Conservation (phyloP, 2,797 vertebrate species). For the Aplochiton taeniatus region DNA sequence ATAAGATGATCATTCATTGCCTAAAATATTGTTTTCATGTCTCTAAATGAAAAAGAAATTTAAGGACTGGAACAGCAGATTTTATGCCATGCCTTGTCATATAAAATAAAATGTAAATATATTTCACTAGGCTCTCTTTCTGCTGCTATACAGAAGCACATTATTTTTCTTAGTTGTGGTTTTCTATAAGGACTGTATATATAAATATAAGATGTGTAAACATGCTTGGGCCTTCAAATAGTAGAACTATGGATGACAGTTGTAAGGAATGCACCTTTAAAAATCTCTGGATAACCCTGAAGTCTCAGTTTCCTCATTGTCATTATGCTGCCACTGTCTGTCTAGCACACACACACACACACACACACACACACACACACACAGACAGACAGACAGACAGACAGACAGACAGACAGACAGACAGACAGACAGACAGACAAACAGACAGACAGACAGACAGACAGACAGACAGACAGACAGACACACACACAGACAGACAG, state of each 20-base stretch:
- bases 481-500: too few relatives aligned
- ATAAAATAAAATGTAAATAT: conserved; percentile 75
- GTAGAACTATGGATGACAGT: conserved; percentile 78
- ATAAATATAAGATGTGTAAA: conserved; percentile 72
- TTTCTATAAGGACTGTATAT: conserved; percentile 78
- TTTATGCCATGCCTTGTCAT: conserved; percentile 76
- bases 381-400: too few relatives aligned
- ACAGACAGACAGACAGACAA: too few relatives aligned
- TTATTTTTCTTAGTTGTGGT: conserved; percentile 81
- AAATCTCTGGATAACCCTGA: conserved; percentile 68
- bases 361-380: too few relatives aligned
- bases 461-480: too few relatives aligned
- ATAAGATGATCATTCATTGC: too few relatives aligned
- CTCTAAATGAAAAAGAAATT: too few relatives aligned
- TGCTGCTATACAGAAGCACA: conserved; percentile 81
- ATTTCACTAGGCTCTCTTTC: conserved; percentile 74
- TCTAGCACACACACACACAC: not conserved
- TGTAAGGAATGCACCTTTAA: conserved; percentile 80
- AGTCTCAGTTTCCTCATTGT: conserved; percentile 31
- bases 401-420: too few relatives aligned
- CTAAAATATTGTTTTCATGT: too few relatives aligned
- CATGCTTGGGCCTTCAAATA: conserved; percentile 75
- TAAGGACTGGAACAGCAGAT: conserved; percentile 65
- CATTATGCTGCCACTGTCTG: conserved; percentile 15
- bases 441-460: too few relatives aligned